A percentile compares a stretch with the other conserved stretches of the same genome.
Conservation (phyloP, 2,113 vertebrate genomes). For the Muntiacus reevesi region DNA sequence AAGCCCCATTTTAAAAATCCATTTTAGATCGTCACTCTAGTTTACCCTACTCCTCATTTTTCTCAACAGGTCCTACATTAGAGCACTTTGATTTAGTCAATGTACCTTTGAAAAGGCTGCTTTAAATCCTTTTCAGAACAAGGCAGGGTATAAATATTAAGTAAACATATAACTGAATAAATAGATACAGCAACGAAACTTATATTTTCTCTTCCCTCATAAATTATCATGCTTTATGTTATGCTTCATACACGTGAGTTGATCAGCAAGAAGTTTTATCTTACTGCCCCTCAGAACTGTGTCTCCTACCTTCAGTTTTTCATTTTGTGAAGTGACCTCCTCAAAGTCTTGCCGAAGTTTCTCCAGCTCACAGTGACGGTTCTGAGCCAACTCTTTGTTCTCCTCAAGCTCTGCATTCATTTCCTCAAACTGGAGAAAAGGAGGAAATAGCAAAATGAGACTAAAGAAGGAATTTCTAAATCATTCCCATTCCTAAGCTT, state of each 20-base stretch:
- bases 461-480: background rate
- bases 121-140: constrained; percentile 13
- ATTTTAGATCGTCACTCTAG: background rate
- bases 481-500: background rate
- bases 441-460: background rate
- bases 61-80: background rate
- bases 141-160: background rate
- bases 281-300: background rate
- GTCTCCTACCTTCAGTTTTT: constrained; percentile 88
- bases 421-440: constrained; percentile 90
- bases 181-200: background rate
- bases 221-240: background rate
- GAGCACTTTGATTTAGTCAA: background rate
- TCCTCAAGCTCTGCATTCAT: constrained; percentile 97
- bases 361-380: constrained; percentile 92
- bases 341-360: constrained; percentile 93
- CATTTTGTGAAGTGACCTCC: constrained; percentile 91
- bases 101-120: background rate
- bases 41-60: background rate
- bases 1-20: background rate
- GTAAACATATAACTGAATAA: background rate
- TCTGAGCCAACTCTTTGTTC: constrained; percentile 94
- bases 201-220: background rate
- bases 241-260: background rate
- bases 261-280: background rate